Base-by-base conservation (phyloP, 2,888 invertebrate species). In the Caenorhabditis panamensis region DNA sequence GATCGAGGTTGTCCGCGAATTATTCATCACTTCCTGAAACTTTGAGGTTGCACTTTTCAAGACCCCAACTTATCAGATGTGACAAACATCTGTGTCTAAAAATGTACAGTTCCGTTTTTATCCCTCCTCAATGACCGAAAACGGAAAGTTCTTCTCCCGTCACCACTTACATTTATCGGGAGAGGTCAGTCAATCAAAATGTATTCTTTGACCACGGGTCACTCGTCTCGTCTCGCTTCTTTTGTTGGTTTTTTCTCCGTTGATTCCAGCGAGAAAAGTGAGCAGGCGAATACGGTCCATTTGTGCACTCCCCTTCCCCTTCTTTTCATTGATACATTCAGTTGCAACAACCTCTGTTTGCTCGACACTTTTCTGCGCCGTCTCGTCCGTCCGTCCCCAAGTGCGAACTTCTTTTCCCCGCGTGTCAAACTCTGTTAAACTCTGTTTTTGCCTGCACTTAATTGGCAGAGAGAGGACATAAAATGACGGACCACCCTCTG, bases 281-380 rank as follows among this genome's bases (percentile, higher is more conserved):
- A n/a, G n/a, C n/a, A n/a, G n/a, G n/a, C n/a, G n/a, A n/a, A n/a
- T n/a, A 75, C 75, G 66, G 66, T 66, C 66, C 75, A 75, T 75
- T 75, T 75, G 73, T 66, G 64, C 59, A 47, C 53, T 53, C 24
- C 22, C 28, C 26, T 62, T 44, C 16, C 24, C 28, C 41, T 16
- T 24, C 53, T 24, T 66, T 66, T 22, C 53, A 61, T 66, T 58
- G 66, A 61, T 66, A 54, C 64, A 75, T 75, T 66, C 66, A 64
- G 72, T 73, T 75, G 66, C 66, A 75, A 75, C 75, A 61, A 28
- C 26, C 61, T 75, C 61, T 75, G 44, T 75, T 75, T 75, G 75
- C 75, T 66, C 76, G 67, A 54, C 75, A 64, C 73, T 66, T 66
- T 66, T 73, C 36, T 47, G 51, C 59, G 13, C 36, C 51, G 54